A percentile compares a stretch with the other conserved stretches of the same genome.
phyloP scores from a whole-genome alignment of 1,140 invertebrate species.

The Stenopsyche tienmushanensis region DNA sequence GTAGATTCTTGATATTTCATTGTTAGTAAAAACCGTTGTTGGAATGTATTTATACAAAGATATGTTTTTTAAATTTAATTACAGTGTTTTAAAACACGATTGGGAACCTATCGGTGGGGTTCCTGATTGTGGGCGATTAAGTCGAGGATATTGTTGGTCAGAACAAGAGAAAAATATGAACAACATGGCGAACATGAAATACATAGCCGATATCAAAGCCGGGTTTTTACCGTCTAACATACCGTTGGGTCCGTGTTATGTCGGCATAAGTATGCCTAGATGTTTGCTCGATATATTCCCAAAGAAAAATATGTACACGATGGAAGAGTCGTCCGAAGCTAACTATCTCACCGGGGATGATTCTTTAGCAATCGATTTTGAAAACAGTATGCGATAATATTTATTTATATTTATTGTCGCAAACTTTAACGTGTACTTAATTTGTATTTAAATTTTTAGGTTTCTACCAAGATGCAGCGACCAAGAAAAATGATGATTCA shows the following conservation, averaged over 20 bases:
- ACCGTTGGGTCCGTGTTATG: conserved; percentile 57
- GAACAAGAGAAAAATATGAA: too few species aligned
- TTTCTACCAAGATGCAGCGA: conserved; percentile 12
- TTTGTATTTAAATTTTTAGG: conserved; percentile 13
- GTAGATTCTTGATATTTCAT: conserved; percentile 11
- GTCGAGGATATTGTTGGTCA: too few species aligned
- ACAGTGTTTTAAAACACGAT: conserved; percentile 52
- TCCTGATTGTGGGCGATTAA: too few species aligned
- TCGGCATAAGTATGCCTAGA: conserved; percentile 78
- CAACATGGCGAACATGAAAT: too few species aligned
- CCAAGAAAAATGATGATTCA: conserved; percentile 40
- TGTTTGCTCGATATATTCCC: conserved; percentile 71
- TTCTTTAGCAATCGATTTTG: conserved; percentile 26
- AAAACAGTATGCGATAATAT: conserved; percentile 24
- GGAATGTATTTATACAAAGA: too few species aligned
- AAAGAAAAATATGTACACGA: conserved; percentile 40
- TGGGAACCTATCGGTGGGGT: conserved; percentile 49
- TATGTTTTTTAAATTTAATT: too few species aligned
- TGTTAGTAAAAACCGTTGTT: too few species aligned
- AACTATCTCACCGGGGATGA: conserved; percentile 31
- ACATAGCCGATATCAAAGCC: background rate
- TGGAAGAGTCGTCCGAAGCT: conserved; percentile 16
- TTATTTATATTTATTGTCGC: background rate
- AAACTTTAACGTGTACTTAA: background rate
- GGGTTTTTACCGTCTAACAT: conserved; percentile 34